Conservation (phyloP, 2,113 vertebrate genomes). For the Chaetura pelagica region DNA sequence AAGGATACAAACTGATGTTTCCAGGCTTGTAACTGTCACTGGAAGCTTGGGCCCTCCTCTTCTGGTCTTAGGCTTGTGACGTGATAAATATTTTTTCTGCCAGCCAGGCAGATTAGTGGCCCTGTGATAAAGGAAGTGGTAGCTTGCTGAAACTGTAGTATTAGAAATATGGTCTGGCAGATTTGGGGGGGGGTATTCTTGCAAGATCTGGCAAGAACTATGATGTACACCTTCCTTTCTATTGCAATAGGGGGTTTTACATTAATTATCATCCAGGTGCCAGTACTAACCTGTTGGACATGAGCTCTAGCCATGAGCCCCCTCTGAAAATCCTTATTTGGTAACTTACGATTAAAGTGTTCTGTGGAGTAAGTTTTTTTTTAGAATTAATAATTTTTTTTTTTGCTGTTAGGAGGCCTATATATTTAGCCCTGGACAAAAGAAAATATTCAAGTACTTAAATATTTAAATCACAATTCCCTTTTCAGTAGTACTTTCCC, state of each 20-base stretch:
- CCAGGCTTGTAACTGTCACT: neutral
- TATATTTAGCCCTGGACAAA: rapidly evolving
- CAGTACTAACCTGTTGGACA: neutral
- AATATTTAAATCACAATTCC: neutral
- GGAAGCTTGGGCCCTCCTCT: neutral
- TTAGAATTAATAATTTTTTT: neutral
- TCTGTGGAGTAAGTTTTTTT: neutral
- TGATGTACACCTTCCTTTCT: neutral
- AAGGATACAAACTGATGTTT: neutral
- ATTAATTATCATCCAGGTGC: neutral
- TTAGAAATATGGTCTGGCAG: neutral
- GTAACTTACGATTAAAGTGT: neutral
- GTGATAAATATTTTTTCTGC: neutral
- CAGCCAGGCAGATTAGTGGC: neutral
- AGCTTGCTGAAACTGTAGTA: neutral
- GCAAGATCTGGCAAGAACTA: neutral
- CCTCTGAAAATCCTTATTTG: neutral
- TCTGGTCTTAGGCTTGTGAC: neutral
- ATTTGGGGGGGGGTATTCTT: neutral
- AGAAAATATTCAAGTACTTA: neutral
- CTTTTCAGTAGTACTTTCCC: neutral
- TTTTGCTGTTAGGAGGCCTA: neutral
- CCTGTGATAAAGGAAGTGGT: neutral
- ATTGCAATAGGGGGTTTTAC: rapidly evolving
- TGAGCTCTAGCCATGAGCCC: neutral